Evolutionary conservation across 1,140 invertebrate genomes (phyloP).

Genomic region (Lamellibrachia luymesi): DNA sequence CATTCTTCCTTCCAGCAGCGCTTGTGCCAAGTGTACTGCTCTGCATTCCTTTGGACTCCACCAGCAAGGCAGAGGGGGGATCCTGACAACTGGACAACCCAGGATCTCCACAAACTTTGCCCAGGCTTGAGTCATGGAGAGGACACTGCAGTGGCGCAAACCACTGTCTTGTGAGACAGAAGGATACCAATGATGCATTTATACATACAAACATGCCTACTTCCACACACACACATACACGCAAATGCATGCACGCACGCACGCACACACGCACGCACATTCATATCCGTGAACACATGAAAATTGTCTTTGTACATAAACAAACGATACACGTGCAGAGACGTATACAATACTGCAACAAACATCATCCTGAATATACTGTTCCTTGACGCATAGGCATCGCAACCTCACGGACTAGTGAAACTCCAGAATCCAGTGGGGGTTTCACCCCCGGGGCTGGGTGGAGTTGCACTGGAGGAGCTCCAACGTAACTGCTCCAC

Average conservation of each 20-base stretch:
- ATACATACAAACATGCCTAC: neutral
- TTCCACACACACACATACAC: neutral
- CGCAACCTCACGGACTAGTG: neutral
- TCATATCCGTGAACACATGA: neutral
- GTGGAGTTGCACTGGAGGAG: constrained; percentile 30
- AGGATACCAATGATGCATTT: neutral
- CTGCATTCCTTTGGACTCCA: too few species aligned
- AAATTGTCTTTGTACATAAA: neutral
- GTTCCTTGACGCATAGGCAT: neutral
- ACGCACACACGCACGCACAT: neutral
- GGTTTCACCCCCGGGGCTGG: neutral
- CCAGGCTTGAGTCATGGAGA: too few species aligned
- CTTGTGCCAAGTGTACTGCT: neutral
- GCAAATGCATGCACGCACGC: neutral
- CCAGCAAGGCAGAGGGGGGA: too few species aligned
- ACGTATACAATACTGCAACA: neutral
- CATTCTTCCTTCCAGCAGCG: neutral
- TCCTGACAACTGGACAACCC: too few species aligned
- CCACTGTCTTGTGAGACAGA: neutral
- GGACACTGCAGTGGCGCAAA: neutral
- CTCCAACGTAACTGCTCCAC: constrained; percentile 26
- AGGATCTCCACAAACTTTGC: too few species aligned
- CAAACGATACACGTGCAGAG: neutral
- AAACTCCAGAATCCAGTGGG: neutral
- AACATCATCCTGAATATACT: neutral